Evolutionary conservation across 2,888 invertebrate species (phyloP), one percentile per base, ranked within the genome.

Genomic region (Calameuta filiformis): DNA sequence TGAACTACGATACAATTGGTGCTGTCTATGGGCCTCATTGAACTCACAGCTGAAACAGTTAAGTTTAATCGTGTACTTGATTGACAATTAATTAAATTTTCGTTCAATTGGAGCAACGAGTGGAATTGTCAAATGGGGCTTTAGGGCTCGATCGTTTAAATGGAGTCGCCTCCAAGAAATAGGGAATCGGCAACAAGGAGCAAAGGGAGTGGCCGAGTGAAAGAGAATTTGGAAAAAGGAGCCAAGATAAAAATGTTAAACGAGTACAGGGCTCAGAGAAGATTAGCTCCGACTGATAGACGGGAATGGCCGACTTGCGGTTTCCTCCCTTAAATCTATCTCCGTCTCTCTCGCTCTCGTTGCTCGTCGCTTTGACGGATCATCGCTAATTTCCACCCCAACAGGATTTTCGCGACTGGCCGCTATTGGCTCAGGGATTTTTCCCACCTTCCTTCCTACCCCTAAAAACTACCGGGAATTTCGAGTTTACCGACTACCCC

Each of bases 1-100:
- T 97, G 97, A 91, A 97, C 97, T 92, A 97, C 94, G 92, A 97
- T 96, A 93, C 97, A 97, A 93, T 97, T 97, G 90, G 96, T 94
- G 93, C 95, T 95, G 94, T 97, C 97, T 94, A 96, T 95, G 92
- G 95, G 95, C 93, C 96, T 95, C 96, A 97, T 97, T 92, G 97
- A 97, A 93, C 96, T 97, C 93, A 97, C 95, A 92, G 96, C 97
- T 97, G 95, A 73, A 95, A 95, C 90, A 92, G 92, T 89, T 82
- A 87, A 84, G 85, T 23, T 23, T 56, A 83, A 78, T 35, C 68
- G 0, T 56, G 23, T 56, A 23, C 23, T 56, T 23, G 23, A 56
- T 56, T 56, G 23, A 56, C 56, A 23, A 56, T 56, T 23, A 56
- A 23, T 23, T 23, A 56, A 56, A 56, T 56, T 56, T 2, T 23